Percentiles rank a stretch among this genome's conserved stretches.
Conservation (phyloP, 2,113 vertebrate genomes). For the Capreolus pygargus region DNA sequence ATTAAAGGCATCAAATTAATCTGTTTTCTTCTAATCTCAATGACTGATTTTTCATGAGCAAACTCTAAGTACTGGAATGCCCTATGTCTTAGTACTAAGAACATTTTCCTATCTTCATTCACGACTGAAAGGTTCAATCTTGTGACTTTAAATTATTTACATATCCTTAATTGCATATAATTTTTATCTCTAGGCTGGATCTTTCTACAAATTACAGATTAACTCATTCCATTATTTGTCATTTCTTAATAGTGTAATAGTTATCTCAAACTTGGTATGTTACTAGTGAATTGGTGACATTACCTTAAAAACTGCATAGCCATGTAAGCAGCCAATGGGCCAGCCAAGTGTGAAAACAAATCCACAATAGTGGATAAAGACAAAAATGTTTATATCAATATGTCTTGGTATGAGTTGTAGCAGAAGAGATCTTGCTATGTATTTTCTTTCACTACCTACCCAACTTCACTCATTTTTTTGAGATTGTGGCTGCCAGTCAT, state of each 20-base stretch:
- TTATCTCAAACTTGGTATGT: neutral
- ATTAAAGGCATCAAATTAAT: neutral
- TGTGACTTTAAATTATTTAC: neutral
- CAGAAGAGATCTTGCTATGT: neutral
- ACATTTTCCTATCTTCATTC: neutral
- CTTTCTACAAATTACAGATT: neutral
- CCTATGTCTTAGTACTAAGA: neutral
- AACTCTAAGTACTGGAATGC: neutral
- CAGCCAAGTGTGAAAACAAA: neutral
- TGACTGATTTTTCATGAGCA: neutral
- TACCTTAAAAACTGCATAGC: neutral
- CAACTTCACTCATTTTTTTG: neutral
- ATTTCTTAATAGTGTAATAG: neutral
- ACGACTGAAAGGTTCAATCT: neutral
- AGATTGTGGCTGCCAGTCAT: neutral
- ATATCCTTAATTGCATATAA: neutral
- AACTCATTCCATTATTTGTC: neutral
- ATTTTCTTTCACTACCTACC: neutral
- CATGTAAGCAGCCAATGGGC: neutral
- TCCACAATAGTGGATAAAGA: neutral
- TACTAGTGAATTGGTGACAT: neutral
- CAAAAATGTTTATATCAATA: neutral
- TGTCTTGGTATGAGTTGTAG: neutral
- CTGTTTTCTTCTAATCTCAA: neutral
- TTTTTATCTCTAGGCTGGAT: neutral